Conservation (phyloP, 1,140 invertebrate genomes). For the Micrasema minimum region DNA sequence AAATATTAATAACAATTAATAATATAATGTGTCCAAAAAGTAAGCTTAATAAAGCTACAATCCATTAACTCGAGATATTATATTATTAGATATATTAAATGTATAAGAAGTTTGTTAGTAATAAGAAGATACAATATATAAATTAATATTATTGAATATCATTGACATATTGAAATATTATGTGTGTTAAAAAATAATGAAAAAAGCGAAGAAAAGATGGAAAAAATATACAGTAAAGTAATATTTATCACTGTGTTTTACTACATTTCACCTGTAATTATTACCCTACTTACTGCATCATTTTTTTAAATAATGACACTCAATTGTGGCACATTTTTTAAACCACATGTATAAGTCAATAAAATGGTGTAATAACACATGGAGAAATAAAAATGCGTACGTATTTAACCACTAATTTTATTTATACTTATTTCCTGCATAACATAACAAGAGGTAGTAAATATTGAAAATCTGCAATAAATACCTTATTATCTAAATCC, state of each 20-base stretch:
- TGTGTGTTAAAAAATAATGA: slow-evolving; percentile 18
- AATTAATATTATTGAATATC: slow-evolving; percentile 8
- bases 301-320: too few relatives aligned
- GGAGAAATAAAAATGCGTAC: too few relatives aligned
- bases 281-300: too few relatives aligned
- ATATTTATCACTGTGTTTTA: slow-evolving; percentile 26
- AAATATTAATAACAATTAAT: neutral
- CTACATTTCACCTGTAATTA: neutral
- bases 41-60: slow-evolving; percentile 13
- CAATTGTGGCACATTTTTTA: too few relatives aligned
- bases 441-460: too few relatives aligned
- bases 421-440: too few relatives aligned
- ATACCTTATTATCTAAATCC: too few relatives aligned
- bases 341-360: too few relatives aligned
- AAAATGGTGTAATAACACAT: too few relatives aligned
- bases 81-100: neutral
- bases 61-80: slow-evolving; percentile 29
- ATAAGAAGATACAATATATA: slow-evolving; percentile 25
- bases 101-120: slow-evolving; percentile 17
- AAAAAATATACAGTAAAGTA: slow-evolving; percentile 32
- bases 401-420: too few relatives aligned
- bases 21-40: slow-evolving; percentile 15
- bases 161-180: neutral
- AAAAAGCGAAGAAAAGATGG: slow-evolving; percentile 4
- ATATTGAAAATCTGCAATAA: too few relatives aligned